Evolutionary conservation across 2,113 vertebrate genomes (phyloP).

Genomic region (Hylia prasina): DNA sequence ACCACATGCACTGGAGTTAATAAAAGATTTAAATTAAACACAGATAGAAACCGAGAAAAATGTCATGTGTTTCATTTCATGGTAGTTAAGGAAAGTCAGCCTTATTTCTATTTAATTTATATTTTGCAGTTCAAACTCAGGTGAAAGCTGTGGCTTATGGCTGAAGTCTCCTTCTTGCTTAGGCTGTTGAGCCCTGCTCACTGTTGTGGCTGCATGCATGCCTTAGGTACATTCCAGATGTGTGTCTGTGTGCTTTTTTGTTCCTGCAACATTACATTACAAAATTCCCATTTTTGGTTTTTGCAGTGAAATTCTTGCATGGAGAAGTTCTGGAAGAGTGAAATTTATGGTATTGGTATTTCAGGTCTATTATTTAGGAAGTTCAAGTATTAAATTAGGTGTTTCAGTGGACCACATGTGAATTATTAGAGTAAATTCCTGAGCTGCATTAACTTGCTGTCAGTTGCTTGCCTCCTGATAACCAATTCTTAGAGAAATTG

Average conservation of each 20-base stretch:
- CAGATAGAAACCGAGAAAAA: neutral
- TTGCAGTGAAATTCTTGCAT: neutral
- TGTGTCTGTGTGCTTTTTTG: neutral
- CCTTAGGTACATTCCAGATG: fast-evolving
- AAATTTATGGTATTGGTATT: neutral
- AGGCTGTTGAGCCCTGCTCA: neutral
- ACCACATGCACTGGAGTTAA: neutral
- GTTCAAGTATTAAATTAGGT: neutral
- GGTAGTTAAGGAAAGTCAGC: neutral
- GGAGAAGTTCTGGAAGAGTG: neutral
- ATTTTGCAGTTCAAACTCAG: neutral
- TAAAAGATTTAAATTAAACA: neutral
- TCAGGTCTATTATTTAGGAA: neutral
- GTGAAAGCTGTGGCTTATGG: neutral
- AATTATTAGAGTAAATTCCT: neutral
- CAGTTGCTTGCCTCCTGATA: neutral
- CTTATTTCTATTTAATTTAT: neutral
- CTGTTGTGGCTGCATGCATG: neutral
- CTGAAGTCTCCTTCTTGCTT: neutral
- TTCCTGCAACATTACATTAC: neutral
- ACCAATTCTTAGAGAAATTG: neutral
- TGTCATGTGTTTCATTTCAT: neutral
- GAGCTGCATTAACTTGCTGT: neutral
- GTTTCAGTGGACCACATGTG: neutral
- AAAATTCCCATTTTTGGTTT: neutral